These are phyloP conservation scores for Gobius niger DNA, from an alignment of 2,113 vertebrate species.

Conservation along the genomic window DNA sequence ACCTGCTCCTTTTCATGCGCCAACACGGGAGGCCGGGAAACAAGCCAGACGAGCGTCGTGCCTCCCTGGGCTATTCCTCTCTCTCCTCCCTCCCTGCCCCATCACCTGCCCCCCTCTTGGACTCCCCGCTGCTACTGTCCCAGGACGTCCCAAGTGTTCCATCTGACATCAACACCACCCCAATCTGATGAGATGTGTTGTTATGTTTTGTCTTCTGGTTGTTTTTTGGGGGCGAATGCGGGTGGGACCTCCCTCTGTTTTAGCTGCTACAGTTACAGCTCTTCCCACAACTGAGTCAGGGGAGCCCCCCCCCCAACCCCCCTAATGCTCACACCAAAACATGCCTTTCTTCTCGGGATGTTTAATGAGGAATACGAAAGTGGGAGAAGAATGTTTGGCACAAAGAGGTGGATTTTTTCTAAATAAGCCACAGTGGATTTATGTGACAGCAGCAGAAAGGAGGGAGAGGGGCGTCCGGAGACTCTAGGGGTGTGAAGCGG, in stretches of 20 bases:
- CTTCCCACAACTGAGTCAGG: constrained; percentile 65
- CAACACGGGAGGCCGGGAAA: constrained; percentile 78
- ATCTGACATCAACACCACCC: constrained; percentile 44
- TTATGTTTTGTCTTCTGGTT: constrained; percentile 28
- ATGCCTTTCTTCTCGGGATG: constrained; percentile 43
- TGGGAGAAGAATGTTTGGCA: constrained; percentile 58
- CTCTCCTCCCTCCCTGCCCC: constrained; percentile 32
- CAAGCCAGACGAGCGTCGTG: constrained; percentile 70
- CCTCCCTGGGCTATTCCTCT: constrained; percentile 67
- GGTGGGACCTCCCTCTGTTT: constrained; percentile 67
- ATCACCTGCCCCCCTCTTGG: constrained; percentile 66
- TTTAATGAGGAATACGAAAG: constrained; percentile 70
- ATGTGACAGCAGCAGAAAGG: constrained; percentile 57
- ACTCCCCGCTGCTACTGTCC: constrained; percentile 27
- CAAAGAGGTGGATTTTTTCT: constrained; percentile 63
- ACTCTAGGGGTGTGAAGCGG: constrained; percentile 50
- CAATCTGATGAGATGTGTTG: constrained; percentile 44
- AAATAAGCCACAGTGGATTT: constrained; percentile 68
- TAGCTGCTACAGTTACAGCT: constrained; percentile 38
- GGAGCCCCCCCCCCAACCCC: constrained; percentile 23
- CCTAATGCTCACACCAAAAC: constrained; percentile 55
- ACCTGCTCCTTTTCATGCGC: constrained; percentile 75
- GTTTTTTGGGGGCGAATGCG: constrained; percentile 46
- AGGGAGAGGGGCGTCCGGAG: constrained; percentile 42
- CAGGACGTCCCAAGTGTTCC: constrained; percentile 37